These are phyloP conservation scores for Rhinogobius similis DNA, from an alignment of 2,113 vertebrate species.

Conservation along the genomic window DNA sequence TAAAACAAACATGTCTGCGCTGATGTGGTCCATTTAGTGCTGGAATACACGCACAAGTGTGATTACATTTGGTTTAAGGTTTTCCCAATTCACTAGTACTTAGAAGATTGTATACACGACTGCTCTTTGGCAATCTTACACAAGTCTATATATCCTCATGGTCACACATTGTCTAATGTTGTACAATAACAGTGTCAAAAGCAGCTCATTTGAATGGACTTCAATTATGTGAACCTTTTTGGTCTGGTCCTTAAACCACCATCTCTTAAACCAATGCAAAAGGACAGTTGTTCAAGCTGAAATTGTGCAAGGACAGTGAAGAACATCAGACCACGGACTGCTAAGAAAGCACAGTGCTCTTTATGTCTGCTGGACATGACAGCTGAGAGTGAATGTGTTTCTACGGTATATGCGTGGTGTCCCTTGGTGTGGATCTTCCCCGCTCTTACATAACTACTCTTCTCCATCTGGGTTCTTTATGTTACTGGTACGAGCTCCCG, in stretches of 20 bases:
- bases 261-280: slow-evolving; percentile 40
- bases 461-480: slow-evolving; percentile 26
- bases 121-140: slow-evolving; percentile 72
- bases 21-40: slow-evolving; percentile 71
- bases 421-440: slow-evolving; percentile 38
- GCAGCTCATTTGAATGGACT: slow-evolving; percentile 24
- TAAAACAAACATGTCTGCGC: slow-evolving; percentile 74
- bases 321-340: slow-evolving; percentile 77
- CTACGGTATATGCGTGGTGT: slow-evolving; percentile 27
- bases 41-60: slow-evolving; percentile 70
- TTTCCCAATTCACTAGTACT: slow-evolving; percentile 58
- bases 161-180: slow-evolving; percentile 21
- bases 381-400: slow-evolving; percentile 62
- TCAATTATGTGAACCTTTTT: slow-evolving; percentile 20
- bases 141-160: slow-evolving; percentile 25
- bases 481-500: slow-evolving; percentile 21
- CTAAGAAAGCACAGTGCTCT: slow-evolving; percentile 84
- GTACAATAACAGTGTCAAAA: slow-evolving; percentile 38
- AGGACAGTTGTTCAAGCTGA: slow-evolving; percentile 55
- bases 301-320: slow-evolving; percentile 77
- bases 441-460: slow-evolving; percentile 35
- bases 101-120: slow-evolving; percentile 65
- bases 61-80: slow-evolving; percentile 57
- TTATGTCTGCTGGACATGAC: slow-evolving; percentile 79
- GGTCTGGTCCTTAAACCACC: slow-evolving; percentile 44